Conservation (phyloP, 2,888 invertebrate genomes). For the Pollenia amentaria region DNA sequence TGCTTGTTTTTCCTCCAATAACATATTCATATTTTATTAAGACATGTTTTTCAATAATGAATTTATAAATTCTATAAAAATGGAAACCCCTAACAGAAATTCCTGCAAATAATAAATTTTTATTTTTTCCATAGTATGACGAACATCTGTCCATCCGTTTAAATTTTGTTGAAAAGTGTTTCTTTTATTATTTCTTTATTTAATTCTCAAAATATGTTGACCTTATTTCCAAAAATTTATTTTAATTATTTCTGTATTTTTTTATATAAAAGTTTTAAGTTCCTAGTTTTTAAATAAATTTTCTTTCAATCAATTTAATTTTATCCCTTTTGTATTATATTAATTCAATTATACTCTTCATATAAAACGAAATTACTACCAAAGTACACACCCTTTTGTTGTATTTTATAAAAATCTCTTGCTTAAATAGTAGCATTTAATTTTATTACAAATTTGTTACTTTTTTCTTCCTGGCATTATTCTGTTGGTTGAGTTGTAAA, state of each 20-base stretch:
- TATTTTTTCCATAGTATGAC: background rate
- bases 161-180: background rate
- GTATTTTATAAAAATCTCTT: slow-evolving; percentile 13
- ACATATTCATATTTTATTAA: too few species aligned
- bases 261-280: background rate
- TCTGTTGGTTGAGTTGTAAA: slow-evolving; percentile 22
- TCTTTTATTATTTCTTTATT: slow-evolving; percentile 11
- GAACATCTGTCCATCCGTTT: slow-evolving; percentile 49
- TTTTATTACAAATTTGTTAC: slow-evolving; percentile 46
- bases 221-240: background rate
- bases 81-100: background rate
- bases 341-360: slow-evolving; percentile 59
- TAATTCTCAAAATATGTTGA: slow-evolving; percentile 21
- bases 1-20: too few species aligned
- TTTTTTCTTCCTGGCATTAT: background rate
- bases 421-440: slow-evolving; percentile 50
- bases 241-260: background rate
- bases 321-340: slow-evolving; percentile 32
- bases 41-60: too few species aligned
- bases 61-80: background rate
- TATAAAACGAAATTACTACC: background rate
- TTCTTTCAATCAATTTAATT: slow-evolving; percentile 51
- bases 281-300: slow-evolving; percentile 43
- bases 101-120: background rate
- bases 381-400: slow-evolving; percentile 46